A percentile compares a stretch with the other conserved stretches of the same genome.
Evolutionary conservation across 1,140 invertebrate species (phyloP).

Genomic region (Drosophila sp.): DNA sequence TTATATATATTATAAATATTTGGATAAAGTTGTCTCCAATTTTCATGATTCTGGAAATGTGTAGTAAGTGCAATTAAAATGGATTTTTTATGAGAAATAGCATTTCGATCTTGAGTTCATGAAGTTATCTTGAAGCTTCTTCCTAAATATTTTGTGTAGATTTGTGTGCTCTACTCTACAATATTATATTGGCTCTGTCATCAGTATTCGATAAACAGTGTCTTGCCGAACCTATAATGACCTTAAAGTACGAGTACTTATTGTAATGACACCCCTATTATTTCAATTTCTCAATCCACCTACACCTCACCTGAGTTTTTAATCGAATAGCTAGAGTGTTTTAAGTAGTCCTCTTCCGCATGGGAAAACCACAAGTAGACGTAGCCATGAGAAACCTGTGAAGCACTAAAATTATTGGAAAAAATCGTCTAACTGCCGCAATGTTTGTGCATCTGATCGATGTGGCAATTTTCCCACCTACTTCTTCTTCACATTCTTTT

Average conservation of each 20-base stretch:
- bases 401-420: constrained; percentile 13
- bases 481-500: neutral
- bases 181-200: too few relatives aligned
- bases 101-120: too few relatives aligned
- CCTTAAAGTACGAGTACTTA: constrained; percentile 26
- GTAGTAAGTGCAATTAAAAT: too few relatives aligned
- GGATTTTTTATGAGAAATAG: too few relatives aligned
- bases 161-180: too few relatives aligned
- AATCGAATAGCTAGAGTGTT: constrained; percentile 28
- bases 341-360: constrained; percentile 28
- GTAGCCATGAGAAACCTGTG: constrained; percentile 25
- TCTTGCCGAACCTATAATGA: neutral
- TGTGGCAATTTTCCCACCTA: constrained; percentile 32
- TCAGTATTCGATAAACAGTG: neutral
- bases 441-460: constrained; percentile 41
- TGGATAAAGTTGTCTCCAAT: too few relatives aligned
- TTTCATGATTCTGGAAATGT: too few relatives aligned
- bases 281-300: constrained; percentile 24
- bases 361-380: constrained; percentile 27
- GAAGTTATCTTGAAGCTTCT: too few relatives aligned
- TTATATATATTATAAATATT: too few relatives aligned
- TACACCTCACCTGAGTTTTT: constrained; percentile 16
- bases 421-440: constrained; percentile 21
- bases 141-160: too few relatives aligned
- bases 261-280: constrained; percentile 44